These are phyloP conservation scores for Ephydatia muelleri DNA, from an alignment of 37 sponge, comb jelly and placozoan genomes.

Conservation along the genomic window DNA sequence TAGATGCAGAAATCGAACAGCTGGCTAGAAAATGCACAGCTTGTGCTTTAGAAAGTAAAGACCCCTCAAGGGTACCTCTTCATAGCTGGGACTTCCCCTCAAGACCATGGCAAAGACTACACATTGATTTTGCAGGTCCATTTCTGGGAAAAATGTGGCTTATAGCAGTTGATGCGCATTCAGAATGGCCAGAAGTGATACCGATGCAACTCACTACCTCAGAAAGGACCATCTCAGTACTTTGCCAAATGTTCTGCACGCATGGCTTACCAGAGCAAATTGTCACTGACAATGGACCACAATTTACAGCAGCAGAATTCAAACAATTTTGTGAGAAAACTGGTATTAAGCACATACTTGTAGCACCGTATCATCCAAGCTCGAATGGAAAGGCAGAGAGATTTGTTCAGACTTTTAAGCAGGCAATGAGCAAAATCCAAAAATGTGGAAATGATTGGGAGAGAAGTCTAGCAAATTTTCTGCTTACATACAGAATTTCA, in stretches of 20 bases:
- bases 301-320: constrained; percentile 29
- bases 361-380: constrained; percentile 23
- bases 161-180: constrained; percentile 31
- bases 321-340: constrained; percentile 1
- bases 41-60: background rate
- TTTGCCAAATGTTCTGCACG: background rate
- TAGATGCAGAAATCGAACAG: too few relatives aligned
- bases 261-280: too few relatives aligned
- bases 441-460: too few relatives aligned
- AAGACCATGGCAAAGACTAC: constrained; percentile 28
- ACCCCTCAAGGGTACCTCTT: constrained; percentile 5
- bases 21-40: background rate
- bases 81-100: constrained; percentile 21
- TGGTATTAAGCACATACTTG: background rate
- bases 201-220: constrained; percentile 19
- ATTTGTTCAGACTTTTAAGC: constrained; percentile 3
- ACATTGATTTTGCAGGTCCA: constrained; percentile 40
- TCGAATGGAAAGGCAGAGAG: constrained; percentile 50
- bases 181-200: constrained; percentile 46
- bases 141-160: constrained; percentile 26
- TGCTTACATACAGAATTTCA: too few relatives aligned
- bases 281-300: constrained; percentile 39
- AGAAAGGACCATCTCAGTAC: background rate
- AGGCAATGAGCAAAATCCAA: too few relatives aligned
- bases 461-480: too few relatives aligned